Percentiles rank a stretch among this genome's conserved stretches.
phyloP scores from a whole-genome alignment of 2,113 vertebrate species.

The Coregonus clupeaformis region DNA sequence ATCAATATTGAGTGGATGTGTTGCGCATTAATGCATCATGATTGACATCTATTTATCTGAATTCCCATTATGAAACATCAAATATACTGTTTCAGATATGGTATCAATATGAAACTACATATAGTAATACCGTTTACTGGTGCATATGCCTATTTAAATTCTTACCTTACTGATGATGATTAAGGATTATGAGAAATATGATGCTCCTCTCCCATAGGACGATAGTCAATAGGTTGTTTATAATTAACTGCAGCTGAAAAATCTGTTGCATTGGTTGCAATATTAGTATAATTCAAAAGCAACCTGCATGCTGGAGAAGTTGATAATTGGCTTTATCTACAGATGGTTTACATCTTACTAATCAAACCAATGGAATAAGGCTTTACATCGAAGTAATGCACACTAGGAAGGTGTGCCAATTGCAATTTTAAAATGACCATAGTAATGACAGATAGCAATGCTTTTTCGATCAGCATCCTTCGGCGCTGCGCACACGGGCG shows the following conservation, averaged over 20 bases:
- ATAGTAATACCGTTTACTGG: too few relatives aligned
- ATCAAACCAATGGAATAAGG: background rate
- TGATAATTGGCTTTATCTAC: slow-evolving; percentile 17
- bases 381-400: slow-evolving; percentile 1
- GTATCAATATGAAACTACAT: too few relatives aligned
- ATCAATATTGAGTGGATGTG: slow-evolving; percentile 5
- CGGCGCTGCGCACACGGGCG: slow-evolving; percentile 47
- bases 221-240: background rate
- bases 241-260: slow-evolving; percentile 7
- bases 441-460: slow-evolving; percentile 9
- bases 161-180: slow-evolving; percentile 55
- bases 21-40: background rate
- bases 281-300: slow-evolving; percentile 16
- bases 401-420: slow-evolving; percentile 30
- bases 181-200: slow-evolving; percentile 15
- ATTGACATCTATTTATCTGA: background rate
- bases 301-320: slow-evolving; percentile 18
- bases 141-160: background rate
- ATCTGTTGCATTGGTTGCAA: slow-evolving; percentile 46
- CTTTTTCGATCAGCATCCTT: slow-evolving; percentile 45
- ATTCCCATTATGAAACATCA: background rate
- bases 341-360: too few relatives aligned
- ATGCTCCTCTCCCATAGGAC: slow-evolving; percentile 1
- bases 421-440: slow-evolving; percentile 42
- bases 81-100: background rate